Evolutionary conservation across 1,140 invertebrate genomes (phyloP).

Genomic region (Rhizoglyphus robini): DNA sequence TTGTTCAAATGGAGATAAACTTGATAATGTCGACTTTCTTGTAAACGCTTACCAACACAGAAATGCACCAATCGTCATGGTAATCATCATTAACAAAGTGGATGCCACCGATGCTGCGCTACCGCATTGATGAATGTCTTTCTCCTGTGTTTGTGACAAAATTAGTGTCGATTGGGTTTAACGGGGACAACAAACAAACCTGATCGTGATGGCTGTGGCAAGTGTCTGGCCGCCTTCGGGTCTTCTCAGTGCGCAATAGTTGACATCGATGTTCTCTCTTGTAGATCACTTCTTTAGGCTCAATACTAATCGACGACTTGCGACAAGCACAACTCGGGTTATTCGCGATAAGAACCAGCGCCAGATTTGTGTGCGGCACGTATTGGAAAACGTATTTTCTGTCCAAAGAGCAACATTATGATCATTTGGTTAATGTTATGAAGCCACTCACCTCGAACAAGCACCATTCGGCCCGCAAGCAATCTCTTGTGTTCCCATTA

Average conservation of each 20-base stretch:
- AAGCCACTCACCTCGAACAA: neutral
- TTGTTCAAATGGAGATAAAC: no score
- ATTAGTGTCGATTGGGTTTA: no score
- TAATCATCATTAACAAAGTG: no score
- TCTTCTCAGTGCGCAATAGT: conserved; percentile 40
- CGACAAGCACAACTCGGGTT: conserved; percentile 74
- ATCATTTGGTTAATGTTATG: neutral
- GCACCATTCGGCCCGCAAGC: conserved; percentile 3
- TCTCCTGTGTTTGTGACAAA: no score
- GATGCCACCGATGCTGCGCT: no score
- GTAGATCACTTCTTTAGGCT: conserved; percentile 52
- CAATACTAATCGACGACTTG: conserved; percentile 62
- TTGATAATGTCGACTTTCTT: no score
- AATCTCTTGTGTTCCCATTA: neutral
- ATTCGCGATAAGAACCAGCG: conserved; percentile 69
- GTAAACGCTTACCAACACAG: no score
- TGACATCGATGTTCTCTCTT: conserved; percentile 27
- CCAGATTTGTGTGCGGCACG: conserved; percentile 76
- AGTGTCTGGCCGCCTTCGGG: conserved; percentile 48
- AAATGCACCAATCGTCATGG: no score
- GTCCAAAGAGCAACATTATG: no score
- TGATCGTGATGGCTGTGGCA: conserved; percentile 78
- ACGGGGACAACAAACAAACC: no score
- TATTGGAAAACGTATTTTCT: conserved; percentile 84
- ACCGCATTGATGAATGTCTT: conserved; percentile 14